Percentiles rank a stretch among this genome's conserved stretches.
phyloP scores from a whole-genome alignment of 2,113 vertebrate genomes.

The Asarcornis scutulata region DNA sequence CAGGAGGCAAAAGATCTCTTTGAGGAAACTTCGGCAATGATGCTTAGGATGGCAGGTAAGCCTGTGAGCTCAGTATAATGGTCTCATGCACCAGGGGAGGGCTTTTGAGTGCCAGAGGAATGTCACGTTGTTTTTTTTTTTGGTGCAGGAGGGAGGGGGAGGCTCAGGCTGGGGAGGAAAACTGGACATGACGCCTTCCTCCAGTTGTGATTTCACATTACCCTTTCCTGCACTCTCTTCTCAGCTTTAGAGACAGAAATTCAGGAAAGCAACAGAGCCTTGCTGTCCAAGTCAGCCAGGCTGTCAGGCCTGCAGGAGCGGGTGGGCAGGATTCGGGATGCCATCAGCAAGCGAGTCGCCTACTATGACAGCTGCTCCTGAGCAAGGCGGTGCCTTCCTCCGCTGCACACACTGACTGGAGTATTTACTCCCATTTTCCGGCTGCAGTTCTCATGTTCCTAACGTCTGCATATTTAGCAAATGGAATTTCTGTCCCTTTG shows the following conservation, averaged over 20 bases:
- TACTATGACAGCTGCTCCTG: constrained; percentile 78
- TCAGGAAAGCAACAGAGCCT: constrained; percentile 71
- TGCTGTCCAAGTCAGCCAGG: constrained; percentile 70
- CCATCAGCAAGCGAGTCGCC: constrained; percentile 69
- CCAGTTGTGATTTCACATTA: rapidly evolving
- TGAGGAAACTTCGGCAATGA: constrained; percentile 79
- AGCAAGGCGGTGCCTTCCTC: background rate
- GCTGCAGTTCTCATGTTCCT: background rate
- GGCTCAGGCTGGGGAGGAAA: background rate
- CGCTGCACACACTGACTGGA: background rate
- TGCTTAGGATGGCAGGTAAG: constrained; percentile 84
- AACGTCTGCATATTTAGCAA: background rate
- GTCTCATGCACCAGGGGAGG: rapidly evolving
- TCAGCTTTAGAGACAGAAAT: constrained; percentile 83
- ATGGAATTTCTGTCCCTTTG: background rate
- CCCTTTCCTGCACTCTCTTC: background rate
- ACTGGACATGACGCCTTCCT: background rate
- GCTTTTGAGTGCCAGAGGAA: background rate
- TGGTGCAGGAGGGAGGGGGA: background rate
- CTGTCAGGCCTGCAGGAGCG: constrained; percentile 78
- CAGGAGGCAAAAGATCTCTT: constrained; percentile 76
- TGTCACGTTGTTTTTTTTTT: rapidly evolving
- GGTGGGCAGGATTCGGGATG: constrained; percentile 72
- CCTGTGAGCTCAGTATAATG: rapidly evolving
- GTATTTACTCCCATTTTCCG: background rate